Percentiles rank a stretch among this genome's conserved stretches.
Conservation (phyloP, 2,888 invertebrate species). For the Ptycholaimellus sp. region DNA sequence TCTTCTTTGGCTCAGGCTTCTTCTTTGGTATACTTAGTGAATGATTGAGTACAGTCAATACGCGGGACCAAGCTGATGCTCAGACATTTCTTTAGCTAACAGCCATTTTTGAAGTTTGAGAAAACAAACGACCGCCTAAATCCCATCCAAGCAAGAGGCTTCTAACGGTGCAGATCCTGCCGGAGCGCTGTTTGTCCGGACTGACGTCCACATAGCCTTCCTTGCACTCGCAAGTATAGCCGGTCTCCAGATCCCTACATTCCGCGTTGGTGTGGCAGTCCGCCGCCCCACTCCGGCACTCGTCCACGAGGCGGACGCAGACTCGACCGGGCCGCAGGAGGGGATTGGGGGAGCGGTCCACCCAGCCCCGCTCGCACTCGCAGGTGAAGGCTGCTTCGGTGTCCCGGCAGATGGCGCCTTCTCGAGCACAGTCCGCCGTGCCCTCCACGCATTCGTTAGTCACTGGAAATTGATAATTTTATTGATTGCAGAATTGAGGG, state of each 20-base stretch:
- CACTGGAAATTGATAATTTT: constrained; percentile 13
- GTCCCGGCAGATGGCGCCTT: constrained; percentile 20
- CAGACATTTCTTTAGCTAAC: too few relatives aligned
- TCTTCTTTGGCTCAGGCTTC: too few relatives aligned
- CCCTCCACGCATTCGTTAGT: constrained; percentile 21
- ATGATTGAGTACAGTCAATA: too few relatives aligned
- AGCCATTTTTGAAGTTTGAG: too few relatives aligned
- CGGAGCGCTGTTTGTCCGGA: too few relatives aligned
- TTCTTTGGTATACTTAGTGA: too few relatives aligned
- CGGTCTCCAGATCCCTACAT: constrained; percentile 21
- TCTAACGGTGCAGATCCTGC: constrained; percentile 16
- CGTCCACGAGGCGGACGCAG: constrained; percentile 19
- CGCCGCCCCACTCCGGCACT: constrained; percentile 17
- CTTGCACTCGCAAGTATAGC: constrained; percentile 24
- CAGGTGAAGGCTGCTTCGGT: constrained; percentile 23
- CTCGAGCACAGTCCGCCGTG: constrained; percentile 21
- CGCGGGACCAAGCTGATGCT: too few relatives aligned
- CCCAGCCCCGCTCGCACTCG: constrained; percentile 17
- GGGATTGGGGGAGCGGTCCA: constrained; percentile 22
- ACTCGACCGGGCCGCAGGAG: constrained; percentile 18
- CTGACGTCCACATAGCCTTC: constrained; percentile 23
- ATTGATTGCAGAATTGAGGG: too few relatives aligned
- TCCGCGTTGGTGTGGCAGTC: constrained; percentile 23
- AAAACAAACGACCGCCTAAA: too few relatives aligned
- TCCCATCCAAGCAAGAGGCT: too few relatives aligned